Conservation (phyloP, 2,888 invertebrate species). For the Allacma fusca region DNA sequence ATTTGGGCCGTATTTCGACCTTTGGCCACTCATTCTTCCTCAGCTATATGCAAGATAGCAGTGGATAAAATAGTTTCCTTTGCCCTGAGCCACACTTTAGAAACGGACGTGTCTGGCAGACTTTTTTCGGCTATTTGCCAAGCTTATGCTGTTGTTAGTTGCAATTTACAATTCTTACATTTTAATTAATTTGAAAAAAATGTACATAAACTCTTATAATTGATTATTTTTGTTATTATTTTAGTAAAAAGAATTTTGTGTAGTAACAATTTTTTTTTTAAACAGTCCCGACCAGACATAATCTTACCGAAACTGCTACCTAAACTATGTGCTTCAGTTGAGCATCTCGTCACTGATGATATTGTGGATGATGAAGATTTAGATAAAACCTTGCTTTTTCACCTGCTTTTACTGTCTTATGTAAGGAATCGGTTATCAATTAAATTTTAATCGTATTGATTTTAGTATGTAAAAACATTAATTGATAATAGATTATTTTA, state of each 20-base stretch:
- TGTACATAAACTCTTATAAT: too few relatives aligned
- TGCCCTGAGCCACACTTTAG: conserved; percentile 78
- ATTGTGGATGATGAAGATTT: conserved; percentile 77
- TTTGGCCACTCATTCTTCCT: conserved; percentile 59
- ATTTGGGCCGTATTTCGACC: conserved; percentile 68
- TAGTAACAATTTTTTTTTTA: conserved; percentile 33
- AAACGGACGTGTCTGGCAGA: conserved; percentile 83
- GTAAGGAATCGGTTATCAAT: conserved; percentile 63
- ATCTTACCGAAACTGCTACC: conserved; percentile 79
- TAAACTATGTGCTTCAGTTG: conserved; percentile 73
- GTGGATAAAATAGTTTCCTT: conserved; percentile 79
- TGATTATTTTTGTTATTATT: conserved; percentile 5
- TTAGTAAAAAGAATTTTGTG: background rate
- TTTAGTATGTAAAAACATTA: too few relatives aligned
- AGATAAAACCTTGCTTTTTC: conserved; percentile 80
- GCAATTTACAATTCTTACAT: too few relatives aligned
- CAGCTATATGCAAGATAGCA: conserved; percentile 67
- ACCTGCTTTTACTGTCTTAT: conserved; percentile 77
- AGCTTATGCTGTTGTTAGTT: conserved; percentile 66
- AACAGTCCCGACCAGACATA: conserved; percentile 72
- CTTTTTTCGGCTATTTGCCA: conserved; percentile 78
- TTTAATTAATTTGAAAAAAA: background rate
- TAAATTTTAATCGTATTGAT: background rate
- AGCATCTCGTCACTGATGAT: conserved; percentile 72
- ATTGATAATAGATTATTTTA: too few relatives aligned